Base-by-base conservation (phyloP, 2,797 vertebrate species). In the Lateolabrax maculatus region DNA sequence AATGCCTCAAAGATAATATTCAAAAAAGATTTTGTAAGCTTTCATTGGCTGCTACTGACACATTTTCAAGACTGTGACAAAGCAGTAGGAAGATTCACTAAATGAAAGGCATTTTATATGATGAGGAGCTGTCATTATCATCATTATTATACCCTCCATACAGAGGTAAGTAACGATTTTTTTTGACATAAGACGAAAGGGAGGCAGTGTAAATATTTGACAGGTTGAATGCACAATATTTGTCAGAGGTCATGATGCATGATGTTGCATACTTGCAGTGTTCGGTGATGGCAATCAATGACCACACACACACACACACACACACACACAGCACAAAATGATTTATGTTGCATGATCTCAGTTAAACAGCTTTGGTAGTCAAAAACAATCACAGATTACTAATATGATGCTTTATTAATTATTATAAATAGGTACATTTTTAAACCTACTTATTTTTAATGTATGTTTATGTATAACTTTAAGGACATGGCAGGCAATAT, bases 91-190 rank as follows among this genome's bases (percentile, higher is more conserved):
- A 77, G 79, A 63, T 62, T 85, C 21, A 49, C 53, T 74, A 84
- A 89, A 89, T 85, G 84, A 88, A 75, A 87, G 63, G 84, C 75
- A 90, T 93, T 92, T 88, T 82, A 79, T 77, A 79, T 70, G n/a
- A 90, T 91, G 89, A 93, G 91, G 81, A 93, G 90, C 78, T 80
- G 77, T 89, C 90, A 90, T 90, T 91, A 92, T 90, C 87, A 89
- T n/a, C n/a, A n/a, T n/a, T n/a, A n/a, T 90, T 89, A 90, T 65
- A 89, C 81, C 80, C 79, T 81, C 73, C 60, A 31, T 84, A 84
- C 75, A 78, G 75, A 88, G 80, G 82, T 73, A 83, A 90, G 86
- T 52, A 87, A 53, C 83, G 71, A 78, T 87, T 90, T n/a, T n/a
- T n/a, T n/a, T n/a, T n/a, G n/a, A n/a, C n/a, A n/a, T n/a, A n/a